These are phyloP conservation scores for Hyles vespertilio DNA, from an alignment of 1,140 invertebrate species.

Conservation along the genomic window DNA sequence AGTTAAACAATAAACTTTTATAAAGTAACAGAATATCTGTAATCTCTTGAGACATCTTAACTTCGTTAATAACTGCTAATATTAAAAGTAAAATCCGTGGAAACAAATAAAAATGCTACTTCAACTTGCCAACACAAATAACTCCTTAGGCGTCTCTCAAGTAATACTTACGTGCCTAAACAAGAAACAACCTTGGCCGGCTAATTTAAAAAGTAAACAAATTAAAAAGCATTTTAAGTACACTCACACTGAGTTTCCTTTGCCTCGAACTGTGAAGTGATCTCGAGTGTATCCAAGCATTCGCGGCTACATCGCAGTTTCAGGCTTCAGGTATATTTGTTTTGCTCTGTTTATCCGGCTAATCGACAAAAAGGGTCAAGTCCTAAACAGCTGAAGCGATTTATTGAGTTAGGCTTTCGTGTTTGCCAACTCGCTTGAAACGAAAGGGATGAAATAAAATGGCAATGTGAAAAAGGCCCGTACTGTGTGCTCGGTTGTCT, in stretches of 20 bases:
- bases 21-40: no score
- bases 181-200: no score
- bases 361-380: slow-evolving; percentile 23
- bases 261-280: not conserved
- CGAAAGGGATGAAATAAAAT: slow-evolving; percentile 4
- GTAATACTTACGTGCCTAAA: no score
- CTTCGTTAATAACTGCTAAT: no score
- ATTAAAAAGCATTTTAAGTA: slow-evolving; percentile 1
- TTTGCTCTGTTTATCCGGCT: slow-evolving; percentile 13
- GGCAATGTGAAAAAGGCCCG: not conserved
- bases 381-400: slow-evolving; percentile 10
- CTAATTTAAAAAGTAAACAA: slow-evolving; percentile 1
- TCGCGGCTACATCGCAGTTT: not conserved
- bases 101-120: no score
- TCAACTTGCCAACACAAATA: no score
- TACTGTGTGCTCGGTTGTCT: not conserved
- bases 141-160: no score
- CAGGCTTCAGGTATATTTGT: slow-evolving; percentile 13
- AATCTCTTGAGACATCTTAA: no score
- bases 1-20: no score
- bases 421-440: slow-evolving; percentile 7
- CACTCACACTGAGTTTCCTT: not conserved
- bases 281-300: slow-evolving; percentile 2
- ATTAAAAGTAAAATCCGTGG: no score
- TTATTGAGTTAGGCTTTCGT: slow-evolving; percentile 20